Conservation (phyloP, 2,888 invertebrate species). For the Aphodius granarius region DNA sequence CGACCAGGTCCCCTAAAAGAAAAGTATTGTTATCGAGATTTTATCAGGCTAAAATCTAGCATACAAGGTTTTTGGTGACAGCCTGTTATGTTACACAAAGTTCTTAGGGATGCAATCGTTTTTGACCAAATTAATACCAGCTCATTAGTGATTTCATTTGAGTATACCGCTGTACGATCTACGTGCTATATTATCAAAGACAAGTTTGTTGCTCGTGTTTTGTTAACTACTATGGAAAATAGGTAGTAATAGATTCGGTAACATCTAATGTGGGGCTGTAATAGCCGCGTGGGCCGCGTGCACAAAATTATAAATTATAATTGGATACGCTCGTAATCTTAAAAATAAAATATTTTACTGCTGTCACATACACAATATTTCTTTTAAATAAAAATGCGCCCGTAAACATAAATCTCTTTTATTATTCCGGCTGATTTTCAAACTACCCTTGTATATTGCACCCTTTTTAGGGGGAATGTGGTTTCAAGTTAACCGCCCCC, state of each 20-base stretch:
- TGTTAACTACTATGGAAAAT: too few species aligned
- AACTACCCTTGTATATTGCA: conserved; percentile 28
- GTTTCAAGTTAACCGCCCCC: conserved; percentile 33
- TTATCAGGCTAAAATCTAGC: too few species aligned
- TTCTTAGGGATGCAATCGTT: too few species aligned
- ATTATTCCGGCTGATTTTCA: conserved; percentile 29
- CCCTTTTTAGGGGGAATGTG: conserved; percentile 26
- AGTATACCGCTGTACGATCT: too few species aligned
- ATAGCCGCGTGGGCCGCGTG: not conserved
- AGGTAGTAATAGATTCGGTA: not conserved
- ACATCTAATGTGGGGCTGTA: not conserved
- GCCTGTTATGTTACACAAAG: too few species aligned
- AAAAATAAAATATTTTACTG: conserved; percentile 15
- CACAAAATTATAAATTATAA: conserved; percentile 15
- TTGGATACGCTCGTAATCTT: conserved; percentile 15
- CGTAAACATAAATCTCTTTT: conserved; percentile 29
- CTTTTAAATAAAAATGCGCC: conserved; percentile 26
- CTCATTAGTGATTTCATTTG: too few species aligned
- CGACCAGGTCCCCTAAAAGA: too few species aligned
- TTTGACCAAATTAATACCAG: too few species aligned
- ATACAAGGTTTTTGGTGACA: too few species aligned
- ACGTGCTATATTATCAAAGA: too few species aligned
- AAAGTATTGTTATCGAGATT: too few species aligned
- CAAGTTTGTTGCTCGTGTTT: too few species aligned
- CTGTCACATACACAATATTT: conserved; percentile 25